A percentile compares a stretch with the other conserved stretches of the same genome.
These are phyloP conservation scores for Nysson spinosus DNA, from an alignment of 2,888 invertebrate genomes.

Conservation along the genomic window DNA sequence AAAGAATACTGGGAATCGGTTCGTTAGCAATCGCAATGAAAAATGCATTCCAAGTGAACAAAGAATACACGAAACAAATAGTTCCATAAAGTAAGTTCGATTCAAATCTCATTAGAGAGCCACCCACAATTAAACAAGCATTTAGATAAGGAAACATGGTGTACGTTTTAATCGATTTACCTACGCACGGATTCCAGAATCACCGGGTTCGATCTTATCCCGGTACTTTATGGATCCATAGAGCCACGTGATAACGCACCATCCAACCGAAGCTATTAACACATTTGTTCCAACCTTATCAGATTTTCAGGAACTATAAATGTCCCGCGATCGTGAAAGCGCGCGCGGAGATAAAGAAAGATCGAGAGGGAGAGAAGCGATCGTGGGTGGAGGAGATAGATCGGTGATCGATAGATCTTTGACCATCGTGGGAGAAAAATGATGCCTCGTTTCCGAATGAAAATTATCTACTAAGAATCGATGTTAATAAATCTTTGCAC, in stretches of 20 bases:
- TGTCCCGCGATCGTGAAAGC: slow-evolving; percentile 10
- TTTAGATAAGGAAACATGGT: too few species aligned
- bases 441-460: slow-evolving; percentile 32
- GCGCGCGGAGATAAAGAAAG: neutral
- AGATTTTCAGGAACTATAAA: slow-evolving; percentile 44
- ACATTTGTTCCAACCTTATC: slow-evolving; percentile 63
- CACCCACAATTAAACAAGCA: too few species aligned
- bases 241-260: slow-evolving; percentile 52
- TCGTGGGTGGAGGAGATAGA: slow-evolving; percentile 52
- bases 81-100: too few species aligned
- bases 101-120: too few species aligned
- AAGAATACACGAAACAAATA: too few species aligned
- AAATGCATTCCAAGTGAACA: too few species aligned
- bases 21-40: too few species aligned
- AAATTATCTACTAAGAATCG: too few species aligned
- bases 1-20: too few species aligned
- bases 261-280: slow-evolving; percentile 60
- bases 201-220: slow-evolving; percentile 37
- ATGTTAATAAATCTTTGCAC: too few species aligned
- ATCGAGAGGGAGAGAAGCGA: neutral
- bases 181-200: slow-evolving; percentile 37
- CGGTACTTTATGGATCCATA: slow-evolving; percentile 46
- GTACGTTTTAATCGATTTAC: slow-evolving; percentile 25
- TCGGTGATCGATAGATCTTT: slow-evolving; percentile 38
- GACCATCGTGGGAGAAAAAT: slow-evolving; percentile 25